Percentiles rank a stretch among this genome's conserved stretches.
Conservation (phyloP, 2,113 vertebrate species). For the Bungarus multicinctus region DNA sequence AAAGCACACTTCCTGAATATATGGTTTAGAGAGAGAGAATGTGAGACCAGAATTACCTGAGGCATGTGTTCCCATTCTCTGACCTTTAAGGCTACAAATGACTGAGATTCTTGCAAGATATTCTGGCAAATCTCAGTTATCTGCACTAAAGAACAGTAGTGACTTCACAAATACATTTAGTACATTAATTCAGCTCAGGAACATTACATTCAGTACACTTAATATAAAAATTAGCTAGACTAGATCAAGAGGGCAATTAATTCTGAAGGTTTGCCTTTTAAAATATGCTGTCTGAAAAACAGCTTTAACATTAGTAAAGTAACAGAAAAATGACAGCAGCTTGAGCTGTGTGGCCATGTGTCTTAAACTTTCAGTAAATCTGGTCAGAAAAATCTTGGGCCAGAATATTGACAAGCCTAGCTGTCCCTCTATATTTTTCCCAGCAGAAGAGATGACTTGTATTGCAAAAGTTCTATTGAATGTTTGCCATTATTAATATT, state of each 20-base stretch:
- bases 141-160: neutral
- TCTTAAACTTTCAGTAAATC: conserved; percentile 42
- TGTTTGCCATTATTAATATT: neutral
- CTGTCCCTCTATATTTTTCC: neutral
- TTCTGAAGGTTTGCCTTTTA: conserved; percentile 15
- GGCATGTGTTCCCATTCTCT: neutral
- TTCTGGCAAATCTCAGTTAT: neutral
- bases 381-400: neutral
- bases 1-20: neutral
- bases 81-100: neutral
- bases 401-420: neutral
- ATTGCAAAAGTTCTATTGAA: neutral
- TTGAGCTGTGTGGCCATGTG: conserved; percentile 7
- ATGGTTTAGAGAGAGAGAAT: too few relatives aligned
- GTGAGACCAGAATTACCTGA: neutral
- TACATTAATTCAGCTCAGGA: neutral
- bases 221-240: neutral
- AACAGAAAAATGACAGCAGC: neutral
- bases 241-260: conserved; percentile 11
- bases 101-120: neutral
- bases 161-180: too few relatives aligned
- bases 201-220: neutral
- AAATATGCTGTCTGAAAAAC: conserved; percentile 31
- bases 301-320: neutral
- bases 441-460: neutral